Evolutionary conservation across 2,888 invertebrate species (phyloP).

Genomic region (Tubulanus polymorphus): DNA sequence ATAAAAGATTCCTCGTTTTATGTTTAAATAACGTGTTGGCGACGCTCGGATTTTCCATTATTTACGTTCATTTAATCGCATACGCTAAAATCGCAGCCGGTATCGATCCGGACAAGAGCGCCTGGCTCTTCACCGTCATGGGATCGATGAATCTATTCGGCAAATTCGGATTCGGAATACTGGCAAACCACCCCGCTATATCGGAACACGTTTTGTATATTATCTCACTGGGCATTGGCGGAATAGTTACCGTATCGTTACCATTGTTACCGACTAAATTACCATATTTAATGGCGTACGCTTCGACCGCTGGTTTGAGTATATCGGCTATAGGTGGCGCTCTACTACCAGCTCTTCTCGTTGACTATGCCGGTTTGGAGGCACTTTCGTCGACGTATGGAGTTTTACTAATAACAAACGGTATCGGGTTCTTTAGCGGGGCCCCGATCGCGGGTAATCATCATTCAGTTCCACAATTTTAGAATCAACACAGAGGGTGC

Average conservation of each 20-base stretch:
- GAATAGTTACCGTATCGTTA: background rate
- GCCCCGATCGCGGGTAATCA: constrained; percentile 9
- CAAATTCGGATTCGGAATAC: constrained; percentile 23
- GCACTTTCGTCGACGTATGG: constrained; percentile 7
- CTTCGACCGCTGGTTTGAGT: background rate
- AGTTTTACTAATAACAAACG: constrained; percentile 3
- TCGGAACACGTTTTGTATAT: background rate
- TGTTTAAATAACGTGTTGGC: constrained; percentile 29
- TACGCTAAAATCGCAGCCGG: constrained; percentile 22
- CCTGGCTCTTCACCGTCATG: constrained; percentile 26
- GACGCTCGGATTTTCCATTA: constrained; percentile 28
- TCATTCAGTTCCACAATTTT: no score
- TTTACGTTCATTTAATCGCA: constrained; percentile 30
- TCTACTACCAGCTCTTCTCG: background rate
- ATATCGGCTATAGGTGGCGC: constrained; percentile 8
- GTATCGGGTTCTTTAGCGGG: constrained; percentile 4
- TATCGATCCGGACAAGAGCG: constrained; percentile 22
- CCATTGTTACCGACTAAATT: background rate
- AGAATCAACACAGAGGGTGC: no score
- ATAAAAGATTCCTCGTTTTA: constrained; percentile 23
- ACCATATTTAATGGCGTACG: background rate
- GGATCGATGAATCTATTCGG: constrained; percentile 30
- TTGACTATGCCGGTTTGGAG: constrained; percentile 4
- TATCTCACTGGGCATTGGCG: background rate
- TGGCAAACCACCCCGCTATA: constrained; percentile 17